Evolutionary conservation across 2,797 vertebrate genomes (phyloP), one percentile per base, ranked within the genome.

Genomic region (Rhynchotus rufescens): DNA sequence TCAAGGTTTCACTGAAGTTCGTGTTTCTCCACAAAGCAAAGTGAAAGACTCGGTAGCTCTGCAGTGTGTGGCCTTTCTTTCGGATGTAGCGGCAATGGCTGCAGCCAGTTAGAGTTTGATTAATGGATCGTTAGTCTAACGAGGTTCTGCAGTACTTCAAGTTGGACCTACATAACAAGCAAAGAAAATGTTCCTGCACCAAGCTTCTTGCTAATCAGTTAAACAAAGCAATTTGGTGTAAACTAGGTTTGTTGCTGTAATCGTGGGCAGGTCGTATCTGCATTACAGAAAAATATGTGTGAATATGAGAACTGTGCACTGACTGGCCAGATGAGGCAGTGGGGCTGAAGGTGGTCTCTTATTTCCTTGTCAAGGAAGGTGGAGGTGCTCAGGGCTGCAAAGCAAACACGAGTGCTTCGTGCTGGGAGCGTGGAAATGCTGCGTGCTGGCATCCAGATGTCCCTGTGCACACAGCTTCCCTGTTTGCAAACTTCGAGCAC

Each of bases 401-500:
- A 65, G 67, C 62, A 56, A 9, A 28, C 32, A 7, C n/a, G 2
- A 52, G 57, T 4, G 13, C 56, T 32, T 34, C 5, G 1, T 8
- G 52, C 22, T 65, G 57, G 73, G 42, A 79, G 14, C 28, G 34
- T 28, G 14, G 30, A 56, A 59, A 52, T 66, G 1, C 67, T 8
- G 7, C 1, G 0, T 45, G n/a, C 59, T 49, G 6, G 52, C 42
- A 34, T 4, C 49, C 26, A 42, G 40, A 26, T 1, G 0, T 36
- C 3, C 0, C 56, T 25, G 34, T 22, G 17, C n/a, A 12, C 19
- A 9, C 44, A 60, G 14, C 1, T 3, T n/a, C 23, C 66, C 66
- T 69, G 59, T 59, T 61, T 56, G 73, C 79, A 15, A 30, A 38
- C 6, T 4, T 76, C 51, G 47, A 64, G 49, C 44, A n/a, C 44